phyloP scores from a whole-genome alignment of 2,888 invertebrate genomes.

The Fabriciana adippe region DNA sequence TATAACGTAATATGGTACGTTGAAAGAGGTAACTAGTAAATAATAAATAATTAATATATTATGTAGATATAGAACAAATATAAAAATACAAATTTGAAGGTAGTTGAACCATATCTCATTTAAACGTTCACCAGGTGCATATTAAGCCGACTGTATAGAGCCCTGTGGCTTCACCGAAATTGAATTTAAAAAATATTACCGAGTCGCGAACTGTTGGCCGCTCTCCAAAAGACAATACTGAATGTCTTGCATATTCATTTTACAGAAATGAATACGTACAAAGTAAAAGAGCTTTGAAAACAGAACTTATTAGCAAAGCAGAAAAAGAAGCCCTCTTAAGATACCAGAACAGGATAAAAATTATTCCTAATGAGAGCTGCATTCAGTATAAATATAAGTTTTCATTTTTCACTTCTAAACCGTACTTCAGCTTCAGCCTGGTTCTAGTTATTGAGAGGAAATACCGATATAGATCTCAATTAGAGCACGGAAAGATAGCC shows the following conservation, averaged over 20 bases:
- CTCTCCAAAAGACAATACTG: constrained; percentile 75
- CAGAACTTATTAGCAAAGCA: constrained; percentile 56
- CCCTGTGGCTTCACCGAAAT: constrained; percentile 78
- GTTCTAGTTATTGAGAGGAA: neutral
- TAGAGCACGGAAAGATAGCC: no score
- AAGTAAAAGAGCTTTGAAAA: constrained; percentile 48
- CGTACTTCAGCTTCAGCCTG: no score
- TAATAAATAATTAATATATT: no score
- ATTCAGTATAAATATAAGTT: constrained; percentile 2
- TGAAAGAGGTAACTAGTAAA: no score
- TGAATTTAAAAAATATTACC: constrained; percentile 82
- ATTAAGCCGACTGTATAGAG: constrained; percentile 77
- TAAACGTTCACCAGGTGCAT: constrained; percentile 79
- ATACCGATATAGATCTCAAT: no score
- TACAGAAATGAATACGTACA: constrained; percentile 68
- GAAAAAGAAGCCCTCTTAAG: constrained; percentile 32
- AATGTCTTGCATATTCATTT: constrained; percentile 74
- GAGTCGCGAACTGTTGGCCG: constrained; percentile 74
- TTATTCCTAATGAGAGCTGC: constrained; percentile 23
- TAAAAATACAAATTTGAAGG: constrained; percentile 36
- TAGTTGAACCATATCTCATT: constrained; percentile 70
- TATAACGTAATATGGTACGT: no score
- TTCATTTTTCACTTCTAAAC: neutral
- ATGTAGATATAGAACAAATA: constrained; percentile 13
- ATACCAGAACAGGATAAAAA: constrained; percentile 30